Evolutionary conservation across 1,140 invertebrate genomes (phyloP), one percentile per base, ranked within the genome.

Genomic region (Drosophila ananassae): DNA sequence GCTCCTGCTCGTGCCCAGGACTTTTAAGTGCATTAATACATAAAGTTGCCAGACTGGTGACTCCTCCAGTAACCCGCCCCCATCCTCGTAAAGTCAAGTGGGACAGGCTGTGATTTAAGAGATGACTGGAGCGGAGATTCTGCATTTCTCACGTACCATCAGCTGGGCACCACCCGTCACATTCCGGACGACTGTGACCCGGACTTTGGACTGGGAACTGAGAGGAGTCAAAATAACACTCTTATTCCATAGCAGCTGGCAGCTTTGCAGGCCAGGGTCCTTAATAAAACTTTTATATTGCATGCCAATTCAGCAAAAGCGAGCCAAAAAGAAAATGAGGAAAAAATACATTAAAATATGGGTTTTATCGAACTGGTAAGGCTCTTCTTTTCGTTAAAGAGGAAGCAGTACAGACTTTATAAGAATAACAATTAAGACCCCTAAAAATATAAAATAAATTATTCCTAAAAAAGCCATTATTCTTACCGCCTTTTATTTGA

Each of bases 1-100:
- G 44, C 34, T 21, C 25, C 24, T 12, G 32, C 60, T 63, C 1
- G 22, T 22, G 62, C 59, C 72, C 68, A 73, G 60, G 60, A 54
- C 47, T 76, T 79, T 87, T 75, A 81, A 85, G 82, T 87, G 77
- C 74, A 77, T 84, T 84, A 69, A 80, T 64, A 77, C 74, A 67
- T 69, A 79, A 73, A 71, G 54, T 64, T 60, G 47, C 67, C 34
- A 41, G 12, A 57, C 12, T 21, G 44, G 44, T 47, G 39, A 24
- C 50, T 50, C 8, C 5, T 37, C 21, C n/a, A 13, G 34, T 7
- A 2, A n/a, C 17, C 41, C 13, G 41, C 28, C 21, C 48, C 51
- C 28, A 5, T 28, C 25, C 62, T 55, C 75, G 74, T 79, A 83
- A 84, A 83, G 64, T 69, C 71, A 84, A 84, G 76, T 67, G 63